phyloP scores from a whole-genome alignment of 1,140 invertebrate genomes.

The Drosophila ambigua region DNA sequence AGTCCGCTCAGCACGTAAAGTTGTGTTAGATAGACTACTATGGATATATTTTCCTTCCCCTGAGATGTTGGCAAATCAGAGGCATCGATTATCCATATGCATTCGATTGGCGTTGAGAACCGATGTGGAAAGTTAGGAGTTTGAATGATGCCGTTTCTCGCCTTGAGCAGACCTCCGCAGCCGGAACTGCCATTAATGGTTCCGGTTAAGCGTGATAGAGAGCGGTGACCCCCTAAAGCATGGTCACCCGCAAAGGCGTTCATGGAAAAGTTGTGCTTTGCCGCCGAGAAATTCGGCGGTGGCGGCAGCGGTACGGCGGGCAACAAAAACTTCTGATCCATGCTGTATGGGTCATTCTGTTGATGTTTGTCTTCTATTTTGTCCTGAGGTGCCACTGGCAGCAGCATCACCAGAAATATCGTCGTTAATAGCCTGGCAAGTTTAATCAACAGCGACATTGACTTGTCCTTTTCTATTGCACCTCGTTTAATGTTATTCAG shows the following conservation, averaged over 20 bases:
- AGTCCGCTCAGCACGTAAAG: slow-evolving; percentile 92
- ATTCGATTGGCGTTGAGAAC: slow-evolving; percentile 92
- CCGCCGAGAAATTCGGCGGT: slow-evolving; percentile 66
- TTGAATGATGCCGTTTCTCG: slow-evolving; percentile 88
- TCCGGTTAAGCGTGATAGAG: slow-evolving; percentile 10
- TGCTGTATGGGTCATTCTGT: slow-evolving; percentile 27
- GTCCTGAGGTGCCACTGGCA: slow-evolving; percentile 28
- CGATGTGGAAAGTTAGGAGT: slow-evolving; percentile 92
- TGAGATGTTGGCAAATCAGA: slow-evolving; percentile 84
- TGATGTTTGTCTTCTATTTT: slow-evolving; percentile 15
- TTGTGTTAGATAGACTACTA: slow-evolving; percentile 94
- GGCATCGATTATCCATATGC: slow-evolving; percentile 94
- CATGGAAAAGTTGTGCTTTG: slow-evolving; percentile 66
- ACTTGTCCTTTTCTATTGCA: slow-evolving; percentile 48
- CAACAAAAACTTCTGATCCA: slow-evolving; percentile 70
- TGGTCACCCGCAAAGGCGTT: slow-evolving; percentile 65
- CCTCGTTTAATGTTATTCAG: slow-evolving; percentile 20
- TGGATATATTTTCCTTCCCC: slow-evolving; percentile 85
- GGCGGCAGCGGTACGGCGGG: slow-evolving; percentile 75
- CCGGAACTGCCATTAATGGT: slow-evolving; percentile 19
- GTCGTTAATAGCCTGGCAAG: slow-evolving; percentile 47
- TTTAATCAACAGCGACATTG: slow-evolving; percentile 61
- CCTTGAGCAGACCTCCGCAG: slow-evolving; percentile 88
- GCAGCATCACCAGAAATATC: slow-evolving; percentile 50
- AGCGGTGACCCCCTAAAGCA: not conserved